Evolutionary conservation across 2,888 invertebrate species (phyloP).

Genomic region (Odontomyia ornata): DNA sequence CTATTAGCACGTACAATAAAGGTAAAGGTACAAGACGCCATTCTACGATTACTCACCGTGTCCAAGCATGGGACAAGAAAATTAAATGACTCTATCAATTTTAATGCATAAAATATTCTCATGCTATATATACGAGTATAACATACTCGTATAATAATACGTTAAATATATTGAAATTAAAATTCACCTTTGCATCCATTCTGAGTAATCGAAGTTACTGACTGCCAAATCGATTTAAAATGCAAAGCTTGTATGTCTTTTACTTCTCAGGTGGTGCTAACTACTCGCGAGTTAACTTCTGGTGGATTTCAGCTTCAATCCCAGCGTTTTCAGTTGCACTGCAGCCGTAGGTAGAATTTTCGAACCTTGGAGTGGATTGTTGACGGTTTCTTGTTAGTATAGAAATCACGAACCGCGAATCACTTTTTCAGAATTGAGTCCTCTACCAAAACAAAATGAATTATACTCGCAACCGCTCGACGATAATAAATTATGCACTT

Average conservation of each 20-base stretch:
- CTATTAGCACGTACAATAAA: constrained; percentile 13
- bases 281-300: background rate
- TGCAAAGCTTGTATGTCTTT: constrained; percentile 43
- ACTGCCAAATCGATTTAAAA: constrained; percentile 45
- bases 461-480: background rate
- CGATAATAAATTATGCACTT: background rate
- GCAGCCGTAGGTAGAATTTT: too few species aligned
- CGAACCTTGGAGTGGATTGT: background rate
- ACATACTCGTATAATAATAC: background rate
- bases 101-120: too few species aligned
- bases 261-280: background rate
- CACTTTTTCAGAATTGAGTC: constrained; percentile 1
- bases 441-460: background rate
- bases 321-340: too few species aligned
- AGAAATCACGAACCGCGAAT: constrained; percentile 3
- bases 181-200: constrained; percentile 51
- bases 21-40: background rate
- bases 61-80: background rate
- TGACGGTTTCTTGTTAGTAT: background rate
- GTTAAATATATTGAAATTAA: constrained; percentile 43
- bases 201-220: constrained; percentile 34
- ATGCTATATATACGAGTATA: too few species aligned
- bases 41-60: background rate
- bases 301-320: background rate
- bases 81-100: background rate